phyloP scores from a whole-genome alignment of 35 echinoderm and acorn worm genomes.

The Ptychodera flava region DNA sequence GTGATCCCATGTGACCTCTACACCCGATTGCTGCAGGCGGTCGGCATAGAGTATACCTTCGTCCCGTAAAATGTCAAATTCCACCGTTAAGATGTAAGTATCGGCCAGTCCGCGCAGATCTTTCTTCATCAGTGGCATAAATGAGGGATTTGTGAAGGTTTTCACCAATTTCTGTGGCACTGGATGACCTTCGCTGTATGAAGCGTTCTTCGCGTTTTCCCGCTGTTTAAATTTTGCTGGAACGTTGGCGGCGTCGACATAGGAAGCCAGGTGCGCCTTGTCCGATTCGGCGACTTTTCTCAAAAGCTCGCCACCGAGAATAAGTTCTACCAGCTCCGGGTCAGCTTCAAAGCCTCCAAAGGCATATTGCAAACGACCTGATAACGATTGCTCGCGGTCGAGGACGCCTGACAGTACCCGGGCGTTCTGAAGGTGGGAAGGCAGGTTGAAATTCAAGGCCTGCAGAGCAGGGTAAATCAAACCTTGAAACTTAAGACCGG shows the following conservation, averaged over 20 bases:
- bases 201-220: slow-evolving; percentile 3
- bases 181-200: slow-evolving; percentile 23
- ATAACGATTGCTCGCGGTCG: slow-evolving; percentile 3
- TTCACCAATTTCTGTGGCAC: slow-evolving; percentile 30
- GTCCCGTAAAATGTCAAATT: slow-evolving; percentile 74
- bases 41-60: slow-evolving; percentile 68
- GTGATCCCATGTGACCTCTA: slow-evolving; percentile 50
- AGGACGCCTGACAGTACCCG: slow-evolving; percentile 17
- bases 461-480: background rate
- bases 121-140: slow-evolving; percentile 47
- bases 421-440: background rate
- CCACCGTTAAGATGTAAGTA: slow-evolving; percentile 66
- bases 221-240: slow-evolving; percentile 32
- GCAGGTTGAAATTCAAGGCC: background rate
- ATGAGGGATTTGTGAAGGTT: slow-evolving; percentile 29
- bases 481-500: background rate
- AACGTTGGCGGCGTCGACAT: slow-evolving; percentile 23
- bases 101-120: slow-evolving; percentile 50
- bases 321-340: slow-evolving; percentile 20
- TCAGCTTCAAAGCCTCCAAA: slow-evolving; percentile 16
- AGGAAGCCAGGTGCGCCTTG: slow-evolving; percentile 4
- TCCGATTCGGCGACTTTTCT: slow-evolving; percentile 7
- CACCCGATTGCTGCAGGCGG: slow-evolving; percentile 33
- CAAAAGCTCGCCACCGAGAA: slow-evolving; percentile 29
- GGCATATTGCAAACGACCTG: background rate